Conservation (phyloP, 2,113 vertebrate species). For the Syngnathus floridae region DNA sequence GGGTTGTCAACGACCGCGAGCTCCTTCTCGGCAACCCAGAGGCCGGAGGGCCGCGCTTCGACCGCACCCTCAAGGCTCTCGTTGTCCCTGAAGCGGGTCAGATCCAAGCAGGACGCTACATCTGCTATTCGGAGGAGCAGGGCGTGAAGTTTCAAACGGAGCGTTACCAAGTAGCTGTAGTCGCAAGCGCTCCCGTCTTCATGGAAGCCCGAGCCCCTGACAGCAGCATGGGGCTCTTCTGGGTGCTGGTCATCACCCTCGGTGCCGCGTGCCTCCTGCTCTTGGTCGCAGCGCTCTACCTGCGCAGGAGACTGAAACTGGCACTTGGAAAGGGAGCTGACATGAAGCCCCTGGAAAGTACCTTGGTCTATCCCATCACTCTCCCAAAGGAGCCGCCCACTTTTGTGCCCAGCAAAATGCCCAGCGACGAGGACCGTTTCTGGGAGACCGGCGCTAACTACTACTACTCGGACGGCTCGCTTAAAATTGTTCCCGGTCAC, state of each 20-base stretch:
- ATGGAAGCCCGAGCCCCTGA: constrained; percentile 82
- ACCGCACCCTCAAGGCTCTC: constrained; percentile 76
- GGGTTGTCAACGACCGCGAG: constrained; percentile 82
- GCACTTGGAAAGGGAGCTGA: constrained; percentile 81
- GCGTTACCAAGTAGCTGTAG: constrained; percentile 78
- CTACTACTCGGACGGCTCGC: constrained; percentile 90
- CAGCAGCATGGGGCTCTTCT: constrained; percentile 83
- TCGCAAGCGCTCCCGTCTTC: constrained; percentile 72
- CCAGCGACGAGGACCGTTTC: constrained; percentile 80
- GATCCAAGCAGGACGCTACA: constrained; percentile 76
- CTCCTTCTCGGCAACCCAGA: constrained; percentile 60
- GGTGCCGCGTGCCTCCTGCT: constrained; percentile 81
- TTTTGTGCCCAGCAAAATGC: constrained; percentile 82
- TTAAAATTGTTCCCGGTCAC: constrained; percentile 94
- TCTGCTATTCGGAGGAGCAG: constrained; percentile 85
- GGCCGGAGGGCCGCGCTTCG: constrained; percentile 68
- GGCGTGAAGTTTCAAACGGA: constrained; percentile 76
- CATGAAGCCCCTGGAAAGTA: constrained; percentile 85
- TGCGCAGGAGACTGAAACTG: constrained; percentile 81
- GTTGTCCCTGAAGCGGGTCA: constrained; percentile 74
- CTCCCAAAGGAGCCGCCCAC: constrained; percentile 86
- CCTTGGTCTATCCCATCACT: constrained; percentile 88
- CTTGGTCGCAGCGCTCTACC: constrained; percentile 78
- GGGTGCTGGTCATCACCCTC: constrained; percentile 87
- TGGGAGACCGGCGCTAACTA: constrained; percentile 91